Percentiles rank a stretch among this genome's conserved stretches.
Evolutionary conservation across 1,140 invertebrate genomes (phyloP).

Genomic region (Lepidotrigona ventralis): DNA sequence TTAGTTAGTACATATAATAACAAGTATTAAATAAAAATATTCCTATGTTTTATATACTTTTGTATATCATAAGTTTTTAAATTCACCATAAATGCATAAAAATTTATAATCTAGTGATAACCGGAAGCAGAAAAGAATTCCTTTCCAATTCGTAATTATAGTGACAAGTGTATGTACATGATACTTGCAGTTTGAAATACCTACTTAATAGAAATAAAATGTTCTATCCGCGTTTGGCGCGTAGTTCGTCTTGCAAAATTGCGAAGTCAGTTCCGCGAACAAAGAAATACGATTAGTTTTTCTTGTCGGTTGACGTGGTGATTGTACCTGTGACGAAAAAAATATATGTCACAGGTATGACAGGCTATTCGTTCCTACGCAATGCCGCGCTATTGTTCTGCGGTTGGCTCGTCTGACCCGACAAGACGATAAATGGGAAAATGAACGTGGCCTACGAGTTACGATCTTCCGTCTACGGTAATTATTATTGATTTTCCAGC

Average conservation of each 20-base stretch:
- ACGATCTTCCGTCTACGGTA: conserved; percentile 35
- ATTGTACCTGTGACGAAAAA: conserved; percentile 44
- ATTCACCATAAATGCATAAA: background rate
- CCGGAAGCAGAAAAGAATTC: background rate
- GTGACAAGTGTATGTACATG: background rate
- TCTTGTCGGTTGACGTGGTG: conserved; percentile 42
- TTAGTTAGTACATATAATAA: background rate
- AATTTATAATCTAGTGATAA: background rate
- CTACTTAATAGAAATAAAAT: background rate
- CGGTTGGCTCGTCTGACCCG: conserved; percentile 6
- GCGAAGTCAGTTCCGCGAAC: background rate
- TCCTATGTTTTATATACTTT: background rate
- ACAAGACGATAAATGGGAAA: conserved; percentile 45
- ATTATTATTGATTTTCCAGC: conserved; percentile 44
- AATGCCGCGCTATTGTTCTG: conserved; percentile 30
- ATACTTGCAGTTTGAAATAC: background rate
- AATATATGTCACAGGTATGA: conserved; percentile 54
- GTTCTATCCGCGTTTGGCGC: background rate
- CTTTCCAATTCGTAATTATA: background rate
- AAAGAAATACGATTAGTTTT: conserved; percentile 55
- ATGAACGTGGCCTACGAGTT: conserved; percentile 38
- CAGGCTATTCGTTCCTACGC: conserved; percentile 53
- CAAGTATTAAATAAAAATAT: background rate
- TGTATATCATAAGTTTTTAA: background rate
- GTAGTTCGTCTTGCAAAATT: conserved; percentile 14